These are phyloP conservation scores for Tragelaphus oryx DNA, from an alignment of 2,797 vertebrate genomes.

Conservation along the genomic window DNA sequence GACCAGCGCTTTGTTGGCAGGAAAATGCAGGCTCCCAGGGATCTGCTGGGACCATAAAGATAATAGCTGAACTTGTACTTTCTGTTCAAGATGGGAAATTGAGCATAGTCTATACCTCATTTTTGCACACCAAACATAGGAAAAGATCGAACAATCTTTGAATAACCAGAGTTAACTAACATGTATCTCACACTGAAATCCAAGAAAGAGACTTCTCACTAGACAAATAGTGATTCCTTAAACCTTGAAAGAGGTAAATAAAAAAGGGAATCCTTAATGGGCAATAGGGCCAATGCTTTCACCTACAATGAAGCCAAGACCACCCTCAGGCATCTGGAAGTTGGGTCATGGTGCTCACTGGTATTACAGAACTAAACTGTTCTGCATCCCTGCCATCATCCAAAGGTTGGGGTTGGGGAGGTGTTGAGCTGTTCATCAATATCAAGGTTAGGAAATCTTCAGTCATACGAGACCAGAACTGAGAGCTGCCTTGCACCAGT, in stretches of 20 bases:
- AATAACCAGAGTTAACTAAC: neutral
- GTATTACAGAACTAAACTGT: neutral
- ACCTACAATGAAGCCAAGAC: neutral
- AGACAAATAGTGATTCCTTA: neutral
- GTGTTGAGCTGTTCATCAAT: neutral
- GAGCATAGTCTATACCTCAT: neutral
- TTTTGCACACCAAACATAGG: neutral
- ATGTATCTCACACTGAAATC: neutral
- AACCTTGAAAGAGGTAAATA: neutral
- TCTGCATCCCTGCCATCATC: neutral
- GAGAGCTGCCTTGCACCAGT: neutral
- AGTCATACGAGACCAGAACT: neutral
- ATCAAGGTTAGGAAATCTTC: neutral
- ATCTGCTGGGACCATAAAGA: neutral
- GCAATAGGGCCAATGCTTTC: neutral
- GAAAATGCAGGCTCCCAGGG: neutral
- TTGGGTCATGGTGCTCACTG: fast-evolving
- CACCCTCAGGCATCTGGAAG: neutral
- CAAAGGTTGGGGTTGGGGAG: neutral
- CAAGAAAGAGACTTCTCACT: neutral
- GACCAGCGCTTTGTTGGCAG: neutral
- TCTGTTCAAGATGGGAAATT: neutral
- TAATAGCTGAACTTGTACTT: neutral
- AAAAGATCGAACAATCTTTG: neutral
- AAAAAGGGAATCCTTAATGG: neutral